Percentiles rank a stretch among this genome's conserved stretches.
phyloP scores from a whole-genome alignment of 2,113 vertebrate species.

The Zeus faber region DNA sequence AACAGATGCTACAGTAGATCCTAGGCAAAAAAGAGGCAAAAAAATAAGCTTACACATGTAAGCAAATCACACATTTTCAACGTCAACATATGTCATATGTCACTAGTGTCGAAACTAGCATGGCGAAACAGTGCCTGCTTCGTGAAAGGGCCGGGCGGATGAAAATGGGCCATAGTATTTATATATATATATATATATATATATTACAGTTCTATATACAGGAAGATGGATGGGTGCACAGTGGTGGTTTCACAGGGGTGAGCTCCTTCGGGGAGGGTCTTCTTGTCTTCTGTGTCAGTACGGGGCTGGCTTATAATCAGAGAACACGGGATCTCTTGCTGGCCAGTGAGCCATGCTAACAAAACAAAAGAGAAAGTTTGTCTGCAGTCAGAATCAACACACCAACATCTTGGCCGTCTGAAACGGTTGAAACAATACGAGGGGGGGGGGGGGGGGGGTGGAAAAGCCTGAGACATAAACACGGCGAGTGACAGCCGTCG shows the following conservation, averaged over 20 bases:
- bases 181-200: conserved; percentile 66
- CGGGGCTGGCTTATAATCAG: too few relatives aligned
- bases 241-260: conserved; percentile 29
- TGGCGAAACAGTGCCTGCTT: conserved; percentile 28
- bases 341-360: conserved; percentile 72
- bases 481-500: too few relatives aligned
- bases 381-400: background rate
- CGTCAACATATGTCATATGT: too few relatives aligned
- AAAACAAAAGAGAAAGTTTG: conserved; percentile 7
- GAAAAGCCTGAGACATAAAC: too few relatives aligned
- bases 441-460: background rate
- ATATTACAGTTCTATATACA: conserved; percentile 67
- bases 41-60: conserved; percentile 15
- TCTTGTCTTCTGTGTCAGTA: too few relatives aligned
- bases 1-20: conserved; percentile 32
- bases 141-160: conserved; percentile 32
- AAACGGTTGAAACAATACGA: background rate
- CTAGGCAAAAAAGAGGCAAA: conserved; percentile 23
- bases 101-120: conserved; percentile 28
- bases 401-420: background rate
- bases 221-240: conserved; percentile 48
- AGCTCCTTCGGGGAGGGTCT: conserved; percentile 19
- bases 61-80: conserved; percentile 14
- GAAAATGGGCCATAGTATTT: conserved; percentile 56
- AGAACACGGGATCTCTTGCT: conserved; percentile 77